A percentile compares a stretch with the other conserved stretches of the same genome.
Conservation (phyloP, 1,140 invertebrate genomes). For the Atopsyche davidsoni region DNA sequence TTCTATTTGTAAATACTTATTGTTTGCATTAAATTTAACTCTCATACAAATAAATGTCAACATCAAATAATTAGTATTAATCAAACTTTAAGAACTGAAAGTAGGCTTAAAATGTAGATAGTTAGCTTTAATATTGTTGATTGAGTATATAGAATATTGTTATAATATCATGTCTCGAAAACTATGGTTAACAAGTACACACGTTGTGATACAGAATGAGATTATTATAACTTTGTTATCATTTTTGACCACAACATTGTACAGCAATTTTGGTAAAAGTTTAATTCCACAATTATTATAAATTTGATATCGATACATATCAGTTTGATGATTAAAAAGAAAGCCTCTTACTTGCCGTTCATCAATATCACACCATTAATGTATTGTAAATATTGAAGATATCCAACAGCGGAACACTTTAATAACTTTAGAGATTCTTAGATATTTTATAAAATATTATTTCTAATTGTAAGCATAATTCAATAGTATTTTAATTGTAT, state of each 20-base stretch:
- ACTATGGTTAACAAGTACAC: background rate
- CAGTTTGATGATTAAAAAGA: slow-evolving; percentile 8
- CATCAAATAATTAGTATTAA: slow-evolving; percentile 14
- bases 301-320: slow-evolving; percentile 8
- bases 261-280: background rate
- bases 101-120: slow-evolving; percentile 18
- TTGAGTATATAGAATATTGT: slow-evolving; percentile 7
- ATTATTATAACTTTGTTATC: background rate
- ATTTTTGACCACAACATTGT: background rate
- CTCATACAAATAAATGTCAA: background rate
- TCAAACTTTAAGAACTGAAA: slow-evolving; percentile 17
- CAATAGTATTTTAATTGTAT: background rate
- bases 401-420: slow-evolving; percentile 14
- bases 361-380: too few relatives aligned
- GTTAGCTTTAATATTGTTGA: slow-evolving; percentile 14
- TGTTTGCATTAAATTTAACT: slow-evolving; percentile 4
- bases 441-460: background rate
- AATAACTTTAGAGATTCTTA: background rate
- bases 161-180: slow-evolving; percentile 6
- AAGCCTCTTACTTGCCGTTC: background rate
- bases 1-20: slow-evolving; percentile 13
- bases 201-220: background rate
- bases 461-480: background rate
- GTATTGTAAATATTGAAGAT: slow-evolving; percentile 11
- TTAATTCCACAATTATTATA: too few relatives aligned